These are phyloP conservation scores for Coturnix japonica DNA, from an alignment of 2,113 vertebrate genomes.

Conservation along the genomic window DNA sequence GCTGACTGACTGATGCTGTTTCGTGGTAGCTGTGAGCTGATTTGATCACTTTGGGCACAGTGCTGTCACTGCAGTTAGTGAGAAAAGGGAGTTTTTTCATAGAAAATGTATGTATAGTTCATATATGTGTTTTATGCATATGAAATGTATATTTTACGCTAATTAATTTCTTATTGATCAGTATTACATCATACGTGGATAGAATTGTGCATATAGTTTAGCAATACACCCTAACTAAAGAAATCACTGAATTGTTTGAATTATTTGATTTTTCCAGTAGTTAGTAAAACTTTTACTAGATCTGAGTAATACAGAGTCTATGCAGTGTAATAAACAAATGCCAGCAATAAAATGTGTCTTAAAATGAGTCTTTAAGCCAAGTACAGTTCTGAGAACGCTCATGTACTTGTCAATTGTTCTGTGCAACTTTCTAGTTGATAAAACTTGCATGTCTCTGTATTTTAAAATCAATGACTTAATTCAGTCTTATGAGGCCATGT, in stretches of 20 bases:
- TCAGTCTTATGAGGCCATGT: conserved; percentile 50
- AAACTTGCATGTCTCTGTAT: conserved; percentile 23
- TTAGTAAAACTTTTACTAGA: background rate
- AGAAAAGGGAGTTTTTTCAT: background rate
- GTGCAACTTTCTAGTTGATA: background rate
- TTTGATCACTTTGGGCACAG: background rate
- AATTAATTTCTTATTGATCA: background rate
- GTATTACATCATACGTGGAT: background rate
- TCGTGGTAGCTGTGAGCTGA: background rate
- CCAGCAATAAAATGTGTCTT: background rate
- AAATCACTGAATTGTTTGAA: background rate
- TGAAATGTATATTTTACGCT: background rate
- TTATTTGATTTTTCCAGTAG: background rate
- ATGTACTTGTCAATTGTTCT: background rate
- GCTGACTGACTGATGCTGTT: background rate
- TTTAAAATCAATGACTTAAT: conserved; percentile 53
- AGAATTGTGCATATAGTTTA: background rate
- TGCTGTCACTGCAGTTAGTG: background rate
- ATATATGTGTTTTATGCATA: background rate
- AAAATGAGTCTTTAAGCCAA: background rate
- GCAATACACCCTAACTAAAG: background rate
- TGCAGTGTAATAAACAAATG: background rate
- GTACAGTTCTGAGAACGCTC: background rate
- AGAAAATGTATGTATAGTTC: background rate
- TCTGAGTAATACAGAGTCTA: background rate